Conservation (phyloP, 2,888 invertebrate species). For the Scaptomyza polygonia region DNA sequence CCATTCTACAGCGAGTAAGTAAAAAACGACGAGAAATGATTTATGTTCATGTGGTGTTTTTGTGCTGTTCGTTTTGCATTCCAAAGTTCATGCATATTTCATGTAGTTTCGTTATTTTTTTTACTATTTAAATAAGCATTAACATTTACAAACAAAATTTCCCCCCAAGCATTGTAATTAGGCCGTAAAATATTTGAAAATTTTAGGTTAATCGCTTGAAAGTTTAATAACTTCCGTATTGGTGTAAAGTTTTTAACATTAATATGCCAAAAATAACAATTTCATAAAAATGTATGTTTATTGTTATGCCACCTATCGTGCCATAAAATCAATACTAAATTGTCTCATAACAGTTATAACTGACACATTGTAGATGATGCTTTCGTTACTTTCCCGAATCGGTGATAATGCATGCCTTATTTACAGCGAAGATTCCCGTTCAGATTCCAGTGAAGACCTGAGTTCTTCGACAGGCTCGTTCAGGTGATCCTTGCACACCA, state of each 20-base stretch:
- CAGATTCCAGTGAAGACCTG: constrained; percentile 5
- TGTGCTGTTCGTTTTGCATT: constrained; percentile 28
- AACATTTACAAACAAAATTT: no score
- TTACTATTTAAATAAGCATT: neutral
- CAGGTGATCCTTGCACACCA: constrained; percentile 29
- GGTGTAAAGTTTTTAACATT: neutral
- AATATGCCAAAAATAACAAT: neutral
- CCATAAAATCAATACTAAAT: neutral
- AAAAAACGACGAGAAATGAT: constrained; percentile 11
- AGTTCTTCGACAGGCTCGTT: neutral
- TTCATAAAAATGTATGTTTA: neutral
- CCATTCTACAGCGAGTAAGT: constrained; percentile 76
- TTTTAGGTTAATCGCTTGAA: neutral
- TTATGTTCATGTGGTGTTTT: constrained; percentile 40
- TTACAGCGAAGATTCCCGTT: constrained; percentile 29
- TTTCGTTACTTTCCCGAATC: neutral
- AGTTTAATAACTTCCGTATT: neutral
- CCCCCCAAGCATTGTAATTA: neutral
- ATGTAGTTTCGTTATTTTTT: constrained; percentile 8
- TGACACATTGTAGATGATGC: neutral
- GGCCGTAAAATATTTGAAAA: neutral
- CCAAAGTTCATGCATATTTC: constrained; percentile 37
- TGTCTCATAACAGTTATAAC: neutral
- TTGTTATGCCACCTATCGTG: constrained; percentile 5
- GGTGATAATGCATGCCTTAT: constrained; percentile 22